A percentile compares a stretch with the other conserved stretches of the same genome.
Evolutionary conservation across 2,888 invertebrate genomes (phyloP).

Genomic region (Diarsia rubi): DNA sequence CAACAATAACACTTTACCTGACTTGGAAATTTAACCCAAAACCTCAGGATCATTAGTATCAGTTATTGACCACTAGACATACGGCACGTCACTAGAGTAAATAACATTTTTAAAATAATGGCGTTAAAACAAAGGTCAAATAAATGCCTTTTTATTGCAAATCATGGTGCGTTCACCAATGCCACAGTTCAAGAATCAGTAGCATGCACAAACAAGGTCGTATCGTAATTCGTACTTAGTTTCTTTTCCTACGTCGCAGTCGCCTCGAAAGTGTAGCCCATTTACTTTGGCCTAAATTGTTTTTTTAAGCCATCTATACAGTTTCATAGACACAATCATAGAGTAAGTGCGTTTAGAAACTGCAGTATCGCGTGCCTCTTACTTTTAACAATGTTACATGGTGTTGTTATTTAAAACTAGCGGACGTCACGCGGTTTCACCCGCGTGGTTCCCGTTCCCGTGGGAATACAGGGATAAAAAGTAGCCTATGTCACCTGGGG

Average conservation of each 20-base stretch:
- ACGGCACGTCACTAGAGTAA: neutral
- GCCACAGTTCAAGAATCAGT: neutral
- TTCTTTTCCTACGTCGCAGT: neutral
- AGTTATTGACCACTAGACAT: neutral
- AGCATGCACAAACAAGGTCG: slow-evolving; percentile 8
- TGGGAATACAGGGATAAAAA: too few relatives aligned
- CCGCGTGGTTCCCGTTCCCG: too few relatives aligned
- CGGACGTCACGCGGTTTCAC: too few relatives aligned
- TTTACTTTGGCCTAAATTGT: slow-evolving; percentile 7
- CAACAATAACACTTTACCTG: too few relatives aligned
- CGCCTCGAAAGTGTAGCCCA: neutral
- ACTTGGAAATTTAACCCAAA: neutral
- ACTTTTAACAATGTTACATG: neutral
- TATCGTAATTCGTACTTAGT: slow-evolving; percentile 2
- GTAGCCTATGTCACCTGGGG: too few relatives aligned
- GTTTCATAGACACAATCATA: slow-evolving; percentile 13
- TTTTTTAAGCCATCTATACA: slow-evolving; percentile 24
- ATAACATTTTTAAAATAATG: neutral
- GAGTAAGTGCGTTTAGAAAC: slow-evolving; percentile 3
- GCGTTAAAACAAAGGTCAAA: neutral
- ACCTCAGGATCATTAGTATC: neutral
- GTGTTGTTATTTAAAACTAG: neutral
- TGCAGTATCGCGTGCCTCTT: slow-evolving; percentile 34
- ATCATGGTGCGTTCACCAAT: neutral
- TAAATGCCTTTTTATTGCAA: neutral